Evolutionary conservation across 2,113 vertebrate genomes (phyloP), one percentile per base, ranked within the genome.

Genomic region (Phalacrocorax carbo): DNA sequence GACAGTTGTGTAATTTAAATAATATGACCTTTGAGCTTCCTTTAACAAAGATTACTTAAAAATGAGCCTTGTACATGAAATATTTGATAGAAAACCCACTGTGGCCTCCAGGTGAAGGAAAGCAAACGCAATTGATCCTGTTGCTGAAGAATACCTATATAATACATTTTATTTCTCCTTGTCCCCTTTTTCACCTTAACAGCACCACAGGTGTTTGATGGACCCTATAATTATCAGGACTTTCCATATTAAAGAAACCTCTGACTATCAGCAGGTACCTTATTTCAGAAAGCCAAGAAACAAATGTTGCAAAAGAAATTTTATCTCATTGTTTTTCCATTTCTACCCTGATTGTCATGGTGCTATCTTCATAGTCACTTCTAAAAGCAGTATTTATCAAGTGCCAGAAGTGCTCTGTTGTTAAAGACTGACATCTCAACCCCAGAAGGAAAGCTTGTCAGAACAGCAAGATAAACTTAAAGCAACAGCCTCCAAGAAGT

Each of bases 281-380:
- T 64, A 76, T 83, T 38, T 68, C 26, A 88, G 58, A 94, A 92
- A 80, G 66, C 15, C 46, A 82, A 94, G 81, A 82, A 94, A 89
- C 14, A 82, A 78, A 86, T 9, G 18, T 51, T 54, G 76, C 13
- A 62, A 44, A 80, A 83, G 11, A 93, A 82, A 38, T n/a, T 62
- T 86, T 95, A 94, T 95, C 96, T 88, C 68, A 21, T 32, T 20
- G 38, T 48, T 91, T 85, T 94, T 94, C 70, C 71, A 85, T 90
- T 93, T 93, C 71, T 88, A 13, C n/a, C 81, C 68, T 1, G 5
- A 40, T n/a, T 44, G 48, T 58, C 42, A 51, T 15, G 23, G 64
- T 1, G 1, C 44, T 84, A 77, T 84, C 73, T 77, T 48, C 2
- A 0, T 4, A 84, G 51, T 88, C 68, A 62, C 78, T 83, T 88